Conservation (phyloP, 2,113 vertebrate genomes). For the Salvelinus fontinalis region DNA sequence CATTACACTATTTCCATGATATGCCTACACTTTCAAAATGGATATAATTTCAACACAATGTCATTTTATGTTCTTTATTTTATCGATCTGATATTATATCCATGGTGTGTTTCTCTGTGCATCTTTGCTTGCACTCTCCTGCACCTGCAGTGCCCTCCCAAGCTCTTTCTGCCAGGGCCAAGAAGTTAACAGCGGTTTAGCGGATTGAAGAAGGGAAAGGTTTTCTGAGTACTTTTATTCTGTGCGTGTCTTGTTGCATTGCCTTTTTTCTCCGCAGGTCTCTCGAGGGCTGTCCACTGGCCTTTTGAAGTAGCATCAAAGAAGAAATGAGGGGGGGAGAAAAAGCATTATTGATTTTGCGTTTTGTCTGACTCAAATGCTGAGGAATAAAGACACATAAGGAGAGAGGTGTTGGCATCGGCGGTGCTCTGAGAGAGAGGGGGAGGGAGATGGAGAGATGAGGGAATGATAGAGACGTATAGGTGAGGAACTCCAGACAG, state of each 20-base stretch:
- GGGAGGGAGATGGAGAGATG: slow-evolving; percentile 14
- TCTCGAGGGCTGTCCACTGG: slow-evolving; percentile 74
- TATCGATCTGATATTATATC: background rate
- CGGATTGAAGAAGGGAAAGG: slow-evolving; percentile 38
- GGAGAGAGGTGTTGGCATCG: slow-evolving; percentile 61
- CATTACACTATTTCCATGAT: background rate
- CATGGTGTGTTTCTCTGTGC: background rate
- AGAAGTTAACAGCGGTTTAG: slow-evolving; percentile 58
- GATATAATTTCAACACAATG: too few species aligned
- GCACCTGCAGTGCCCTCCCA: slow-evolving; percentile 5
- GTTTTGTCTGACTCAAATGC: slow-evolving; percentile 81
- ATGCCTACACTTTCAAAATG: background rate
- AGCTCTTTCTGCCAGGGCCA: slow-evolving; percentile 31
- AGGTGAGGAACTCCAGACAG: slow-evolving; percentile 19
- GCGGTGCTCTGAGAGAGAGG: slow-evolving; percentile 47
- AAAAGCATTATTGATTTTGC: slow-evolving; percentile 81
- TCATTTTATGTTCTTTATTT: too few species aligned
- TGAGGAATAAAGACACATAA: slow-evolving; percentile 71
- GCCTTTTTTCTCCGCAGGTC: slow-evolving; percentile 58
- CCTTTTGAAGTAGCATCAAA: slow-evolving; percentile 83
- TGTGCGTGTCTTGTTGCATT: slow-evolving; percentile 27
- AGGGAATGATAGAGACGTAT: slow-evolving; percentile 40
- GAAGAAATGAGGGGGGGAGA: slow-evolving; percentile 71
- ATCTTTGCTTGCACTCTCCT: background rate
- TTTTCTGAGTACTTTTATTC: slow-evolving; percentile 42